These are phyloP conservation scores for Steatocranus sp. DNA, from an alignment of 2,797 vertebrate genomes.

Conservation along the genomic window DNA sequence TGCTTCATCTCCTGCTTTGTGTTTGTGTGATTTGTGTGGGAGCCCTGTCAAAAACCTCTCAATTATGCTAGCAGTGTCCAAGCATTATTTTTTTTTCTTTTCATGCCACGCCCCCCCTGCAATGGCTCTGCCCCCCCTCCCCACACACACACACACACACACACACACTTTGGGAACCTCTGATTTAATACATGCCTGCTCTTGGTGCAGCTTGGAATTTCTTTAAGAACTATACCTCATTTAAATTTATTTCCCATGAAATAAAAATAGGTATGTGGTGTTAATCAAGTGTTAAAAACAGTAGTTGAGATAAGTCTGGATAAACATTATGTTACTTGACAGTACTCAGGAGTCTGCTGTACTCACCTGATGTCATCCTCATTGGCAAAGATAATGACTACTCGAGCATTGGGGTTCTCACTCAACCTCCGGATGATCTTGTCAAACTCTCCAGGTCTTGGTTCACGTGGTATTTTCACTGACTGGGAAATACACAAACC, in stretches of 20 bases:
- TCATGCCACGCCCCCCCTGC: too few relatives aligned
- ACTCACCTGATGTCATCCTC: conserved; percentile 93
- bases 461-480: conserved; percentile 91
- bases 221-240: not conserved
- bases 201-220: not conserved
- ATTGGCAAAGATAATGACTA: conserved; percentile 90
- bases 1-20: too few relatives aligned
- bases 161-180: not conserved
- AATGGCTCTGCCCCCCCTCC: too few relatives aligned
- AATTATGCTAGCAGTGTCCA: too few relatives aligned
- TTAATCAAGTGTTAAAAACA: not conserved
- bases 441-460: conserved; percentile 87
- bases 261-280: not conserved
- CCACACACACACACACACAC: too few relatives aligned
- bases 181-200: not conserved
- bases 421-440: conserved; percentile 90
- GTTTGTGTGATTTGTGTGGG: not conserved
- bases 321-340: not conserved
- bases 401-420: conserved; percentile 89
- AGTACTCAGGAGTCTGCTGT: not conserved
- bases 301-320: not conserved
- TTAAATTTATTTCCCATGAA: not conserved
- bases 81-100: too few relatives aligned
- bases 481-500: conserved; percentile 91
- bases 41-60: too few relatives aligned